Base-by-base conservation (phyloP, 2,888 invertebrate species). In the Euplexia lucipara region DNA sequence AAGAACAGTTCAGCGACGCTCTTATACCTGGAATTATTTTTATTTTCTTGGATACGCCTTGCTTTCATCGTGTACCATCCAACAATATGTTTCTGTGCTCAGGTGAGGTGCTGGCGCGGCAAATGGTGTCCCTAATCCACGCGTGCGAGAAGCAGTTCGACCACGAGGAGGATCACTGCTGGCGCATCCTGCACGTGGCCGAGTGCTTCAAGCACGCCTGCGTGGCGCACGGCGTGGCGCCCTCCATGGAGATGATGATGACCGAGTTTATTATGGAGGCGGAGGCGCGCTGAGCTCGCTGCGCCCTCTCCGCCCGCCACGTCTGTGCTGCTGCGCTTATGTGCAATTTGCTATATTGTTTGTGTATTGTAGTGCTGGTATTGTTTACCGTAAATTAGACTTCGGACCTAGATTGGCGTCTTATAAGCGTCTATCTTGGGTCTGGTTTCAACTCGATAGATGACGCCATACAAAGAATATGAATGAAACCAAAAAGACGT, bases 231-330 rank as follows among this genome's bases (percentile, higher is more conserved):
- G 86, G 89, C 69, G 79, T 93, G 45, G 93, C 92, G 49, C 93
- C 93, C 48, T 82, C 90, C 78, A 90, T 92, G 88, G 91, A 93
- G 78, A 65, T 92, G 70, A 84, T 92, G 66, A 88, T 93, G 85
- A 87, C 91, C 0, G 93, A 93, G 83, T 89, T 93, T 78, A 92
- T 93, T 67, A 91, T 93, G 90, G 92, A 93, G 72, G 67, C 92
- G 0, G 90, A 91, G 67, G 65, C 80, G 45, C 77, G 78, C 16
- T 68, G 49, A 59, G 10, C 22, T 7, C 42, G 22, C 37, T 5
- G 26, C 9, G 8, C 1, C n/a, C 22, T 9, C n/a, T 0, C 35
- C 7, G 16, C 6, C 16, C 16, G 10, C 20, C 20, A 42, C n/a
- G 14, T 9, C 2, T 10, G 18, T 12, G 45, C n/a, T 34, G 22